Base-by-base conservation (phyloP, 2,888 invertebrate species). In the Sinodicranocentrus sp. region DNA sequence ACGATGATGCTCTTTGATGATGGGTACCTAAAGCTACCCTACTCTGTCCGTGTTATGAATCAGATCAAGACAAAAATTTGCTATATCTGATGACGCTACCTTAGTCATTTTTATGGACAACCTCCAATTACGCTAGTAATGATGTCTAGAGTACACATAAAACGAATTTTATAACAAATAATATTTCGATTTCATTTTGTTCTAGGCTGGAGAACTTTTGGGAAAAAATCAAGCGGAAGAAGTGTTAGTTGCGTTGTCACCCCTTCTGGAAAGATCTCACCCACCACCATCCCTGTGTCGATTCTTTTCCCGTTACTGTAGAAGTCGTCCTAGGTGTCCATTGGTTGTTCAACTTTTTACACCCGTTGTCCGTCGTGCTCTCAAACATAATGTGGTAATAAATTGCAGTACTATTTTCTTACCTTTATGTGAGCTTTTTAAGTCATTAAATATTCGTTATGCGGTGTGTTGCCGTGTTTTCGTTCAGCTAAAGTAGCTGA, bases 331-430 rank as follows among this genome's bases (percentile, higher is more conserved):
- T 6, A 90, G 93, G 33, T 94, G 95, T 39, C 93, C 94, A 23
- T 92, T 94, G 5, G 93, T 95, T 19, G 92, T 93, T 84, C 94
- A 94, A 82, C 90, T 92, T 48, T 93, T 95, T 84, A 94, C 94
- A 25, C 94, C 95, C 61, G 94, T 95, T 43, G 94, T 95, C 48
- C 94, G 94, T 54, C 92, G 95, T 73, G 95, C 95, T 86, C 93
- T 95, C 86, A 95, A 95, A 89, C 94, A 95, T 90, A 95, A 95
- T 89, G 95, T 95, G 84, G 92, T 92, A 89, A 90, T 91, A 86
- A 88, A 85, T 85, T 87, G 83, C 82, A 86, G 82, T 84, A 82
- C 73, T 82, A 82, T 82, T 82, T 61, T 54, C 68, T n/a, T 68
- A 10, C 3, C 48, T 15, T n/a, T 48, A n/a, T 48, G 48, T 48